These are phyloP conservation scores for Hystrix brachyura DNA, from an alignment of 2,113 vertebrate species.

Conservation along the genomic window DNA sequence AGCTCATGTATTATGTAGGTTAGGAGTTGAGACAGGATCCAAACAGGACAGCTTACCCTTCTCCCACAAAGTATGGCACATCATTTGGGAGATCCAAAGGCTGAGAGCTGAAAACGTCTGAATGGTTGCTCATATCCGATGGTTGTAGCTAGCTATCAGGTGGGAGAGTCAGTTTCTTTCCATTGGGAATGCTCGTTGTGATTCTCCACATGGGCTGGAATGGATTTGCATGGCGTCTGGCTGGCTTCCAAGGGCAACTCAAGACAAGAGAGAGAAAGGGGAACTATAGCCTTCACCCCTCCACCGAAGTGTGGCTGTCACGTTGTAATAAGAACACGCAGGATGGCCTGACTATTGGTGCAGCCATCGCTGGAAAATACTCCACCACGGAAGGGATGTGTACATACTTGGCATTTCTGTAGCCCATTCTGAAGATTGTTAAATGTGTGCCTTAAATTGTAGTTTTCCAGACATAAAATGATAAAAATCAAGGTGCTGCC, in stretches of 20 bases:
- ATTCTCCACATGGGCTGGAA: background rate
- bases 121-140: background rate
- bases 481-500: slow-evolving; percentile 45
- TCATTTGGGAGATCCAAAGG: background rate
- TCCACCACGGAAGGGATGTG: background rate
- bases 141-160: background rate
- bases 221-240: background rate
- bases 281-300: background rate
- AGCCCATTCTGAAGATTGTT: background rate
- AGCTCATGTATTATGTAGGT: background rate
- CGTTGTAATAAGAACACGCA: background rate
- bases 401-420: background rate
- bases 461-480: background rate
- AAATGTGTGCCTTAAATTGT: background rate
- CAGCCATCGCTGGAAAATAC: background rate
- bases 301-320: background rate
- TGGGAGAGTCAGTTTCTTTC: background rate
- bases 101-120: background rate
- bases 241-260: background rate
- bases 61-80: background rate
- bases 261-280: background rate
- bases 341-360: background rate
- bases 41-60: background rate
- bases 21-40: background rate
- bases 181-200: background rate